phyloP scores from a whole-genome alignment of 2,113 vertebrate genomes.

The Actenoides hombroni region DNA sequence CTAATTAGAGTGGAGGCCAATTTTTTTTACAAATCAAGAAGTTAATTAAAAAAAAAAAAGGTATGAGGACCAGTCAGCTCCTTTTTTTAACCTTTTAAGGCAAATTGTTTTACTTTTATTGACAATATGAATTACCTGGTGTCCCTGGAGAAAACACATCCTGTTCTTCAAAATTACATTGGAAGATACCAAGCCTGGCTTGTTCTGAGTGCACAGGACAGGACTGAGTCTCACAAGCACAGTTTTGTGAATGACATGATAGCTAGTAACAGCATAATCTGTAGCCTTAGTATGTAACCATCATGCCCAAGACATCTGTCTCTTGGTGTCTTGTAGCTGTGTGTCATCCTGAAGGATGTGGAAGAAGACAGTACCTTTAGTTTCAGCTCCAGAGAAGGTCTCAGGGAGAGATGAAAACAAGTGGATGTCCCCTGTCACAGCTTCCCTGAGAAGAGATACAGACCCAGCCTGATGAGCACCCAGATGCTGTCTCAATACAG shows the following conservation, averaged over 20 bases:
- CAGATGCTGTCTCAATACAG: not conserved
- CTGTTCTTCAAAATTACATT: not conserved
- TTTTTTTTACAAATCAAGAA: not conserved
- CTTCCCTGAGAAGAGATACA: not conserved
- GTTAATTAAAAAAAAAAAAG: fast-evolving
- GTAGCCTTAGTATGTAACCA: not conserved
- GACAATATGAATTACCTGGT: not conserved
- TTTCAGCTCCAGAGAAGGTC: not conserved
- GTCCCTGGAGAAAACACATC: not conserved
- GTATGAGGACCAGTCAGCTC: fast-evolving
- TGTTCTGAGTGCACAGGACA: not conserved
- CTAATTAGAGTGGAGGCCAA: not conserved
- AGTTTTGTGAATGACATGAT: not conserved
- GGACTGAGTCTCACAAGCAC: not conserved
- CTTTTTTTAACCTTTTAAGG: not conserved
- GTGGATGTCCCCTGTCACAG: not conserved
- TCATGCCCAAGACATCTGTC: not conserved
- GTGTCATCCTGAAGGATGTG: not conserved
- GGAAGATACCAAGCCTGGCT: not conserved
- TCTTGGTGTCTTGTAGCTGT: not conserved
- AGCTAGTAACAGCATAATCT: not conserved
- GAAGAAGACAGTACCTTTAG: not conserved
- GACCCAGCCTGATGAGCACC: not conserved
- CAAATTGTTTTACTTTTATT: not conserved
- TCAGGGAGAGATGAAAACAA: not conserved